phyloP scores from a whole-genome alignment of 2,797 vertebrate genomes.

The Choloepus didactylus region DNA sequence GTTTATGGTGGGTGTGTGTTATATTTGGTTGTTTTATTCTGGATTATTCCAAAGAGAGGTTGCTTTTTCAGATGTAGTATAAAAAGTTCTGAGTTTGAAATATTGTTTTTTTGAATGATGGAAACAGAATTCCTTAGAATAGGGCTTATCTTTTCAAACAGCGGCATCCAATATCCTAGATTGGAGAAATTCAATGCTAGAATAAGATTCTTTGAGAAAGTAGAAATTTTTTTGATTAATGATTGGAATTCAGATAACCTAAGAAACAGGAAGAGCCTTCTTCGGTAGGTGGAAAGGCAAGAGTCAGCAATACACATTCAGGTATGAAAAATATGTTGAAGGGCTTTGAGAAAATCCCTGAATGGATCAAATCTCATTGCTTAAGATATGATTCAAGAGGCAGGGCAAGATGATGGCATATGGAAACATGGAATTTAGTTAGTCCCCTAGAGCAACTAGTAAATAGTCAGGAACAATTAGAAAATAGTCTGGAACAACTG shows the following conservation, averaged over 20 bases:
- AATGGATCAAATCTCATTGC: background rate
- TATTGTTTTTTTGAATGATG: background rate
- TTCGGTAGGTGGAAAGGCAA: background rate
- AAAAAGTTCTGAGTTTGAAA: background rate
- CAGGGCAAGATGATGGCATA: too few species aligned
- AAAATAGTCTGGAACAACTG: too few species aligned
- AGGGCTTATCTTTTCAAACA: background rate
- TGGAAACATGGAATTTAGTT: too few species aligned
- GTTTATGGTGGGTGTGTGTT: background rate
- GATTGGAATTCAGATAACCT: background rate
- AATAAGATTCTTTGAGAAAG: background rate
- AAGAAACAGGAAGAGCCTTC: background rate
- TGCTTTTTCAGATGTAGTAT: background rate
- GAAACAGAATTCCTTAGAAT: background rate
- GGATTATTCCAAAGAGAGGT: background rate
- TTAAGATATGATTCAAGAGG: background rate
- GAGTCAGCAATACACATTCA: background rate
- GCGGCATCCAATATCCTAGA: background rate
- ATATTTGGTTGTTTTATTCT: background rate
- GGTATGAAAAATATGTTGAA: background rate
- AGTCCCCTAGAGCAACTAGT: too few species aligned
- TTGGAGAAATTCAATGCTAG: background rate
- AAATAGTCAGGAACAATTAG: too few species aligned
- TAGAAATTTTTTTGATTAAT: background rate
- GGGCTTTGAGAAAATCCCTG: background rate